Evolutionary conservation across 1,140 invertebrate species (phyloP).

Genomic region (Hyles euphorbiae): DNA sequence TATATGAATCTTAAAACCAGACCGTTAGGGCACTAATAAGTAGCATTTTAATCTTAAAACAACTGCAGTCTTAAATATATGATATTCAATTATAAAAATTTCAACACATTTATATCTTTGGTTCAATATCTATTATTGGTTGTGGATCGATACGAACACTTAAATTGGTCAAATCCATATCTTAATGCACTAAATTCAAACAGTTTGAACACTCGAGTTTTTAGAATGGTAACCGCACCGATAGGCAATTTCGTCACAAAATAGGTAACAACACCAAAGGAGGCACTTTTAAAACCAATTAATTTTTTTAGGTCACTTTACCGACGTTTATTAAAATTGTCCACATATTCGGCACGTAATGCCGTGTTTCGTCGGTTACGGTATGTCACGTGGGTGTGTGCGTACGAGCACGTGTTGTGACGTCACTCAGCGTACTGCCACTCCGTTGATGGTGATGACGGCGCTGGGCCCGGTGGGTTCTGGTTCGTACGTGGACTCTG

Average conservation of each 20-base stretch:
- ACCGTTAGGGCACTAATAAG: too few species aligned
- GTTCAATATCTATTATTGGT: slow-evolving; percentile 65
- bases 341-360: too few species aligned
- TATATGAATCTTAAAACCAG: too few species aligned
- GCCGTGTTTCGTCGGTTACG: too few species aligned
- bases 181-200: slow-evolving; percentile 7
- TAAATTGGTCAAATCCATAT: slow-evolving; percentile 15
- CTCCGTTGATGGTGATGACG: slow-evolving; percentile 71
- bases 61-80: slow-evolving; percentile 36
- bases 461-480: slow-evolving; percentile 56
- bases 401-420: too few species aligned
- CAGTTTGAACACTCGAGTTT: slow-evolving; percentile 36
- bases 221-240: slow-evolving; percentile 36
- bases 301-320: slow-evolving; percentile 19
- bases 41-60: background rate
- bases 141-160: slow-evolving; percentile 49
- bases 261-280: too few species aligned
- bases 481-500: slow-evolving; percentile 75
- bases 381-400: too few species aligned
- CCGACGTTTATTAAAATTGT: too few species aligned
- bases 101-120: slow-evolving; percentile 72
- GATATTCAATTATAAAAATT: slow-evolving; percentile 31
- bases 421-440: slow-evolving; percentile 59
- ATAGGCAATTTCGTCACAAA: slow-evolving; percentile 19
- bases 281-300: slow-evolving; percentile 8